These are phyloP conservation scores for Menidia beryllina DNA, from an alignment of 2,113 vertebrate species.

Conservation along the genomic window DNA sequence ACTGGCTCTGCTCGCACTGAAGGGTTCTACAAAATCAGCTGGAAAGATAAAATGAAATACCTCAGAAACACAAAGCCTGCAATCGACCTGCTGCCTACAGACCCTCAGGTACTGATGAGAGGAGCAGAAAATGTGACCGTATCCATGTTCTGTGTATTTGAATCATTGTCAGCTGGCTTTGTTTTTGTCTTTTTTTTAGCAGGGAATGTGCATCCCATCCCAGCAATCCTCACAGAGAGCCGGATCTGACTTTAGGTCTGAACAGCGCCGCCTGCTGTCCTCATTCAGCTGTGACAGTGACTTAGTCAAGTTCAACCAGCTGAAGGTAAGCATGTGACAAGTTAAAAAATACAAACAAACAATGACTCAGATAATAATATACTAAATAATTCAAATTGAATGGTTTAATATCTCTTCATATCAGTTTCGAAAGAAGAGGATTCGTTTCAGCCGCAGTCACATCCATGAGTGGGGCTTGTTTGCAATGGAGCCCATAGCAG, in stretches of 20 bases:
- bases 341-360: slow-evolving; percentile 1
- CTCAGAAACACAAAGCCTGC: slow-evolving; percentile 85
- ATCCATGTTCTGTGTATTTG: not conserved
- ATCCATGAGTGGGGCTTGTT: slow-evolving; percentile 99
- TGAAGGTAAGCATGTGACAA: slow-evolving; percentile 85
- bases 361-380: too few relatives aligned
- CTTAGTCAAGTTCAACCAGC: slow-evolving; percentile 97
- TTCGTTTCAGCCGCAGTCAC: slow-evolving; percentile 94
- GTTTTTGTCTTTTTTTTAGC: not conserved
- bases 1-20: slow-evolving; percentile 94
- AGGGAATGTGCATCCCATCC: slow-evolving; percentile 88
- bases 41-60: slow-evolving; percentile 94
- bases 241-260: slow-evolving; percentile 92
- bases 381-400: not conserved
- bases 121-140: not conserved
- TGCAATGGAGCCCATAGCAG: slow-evolving; percentile 96
- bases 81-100: slow-evolving; percentile 83
- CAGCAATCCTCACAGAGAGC: slow-evolving; percentile 90
- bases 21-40: slow-evolving; percentile 96
- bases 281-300: slow-evolving; percentile 98
- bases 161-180: not conserved
- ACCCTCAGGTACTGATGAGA: slow-evolving; percentile 85
- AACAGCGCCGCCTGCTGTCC: slow-evolving; percentile 94
- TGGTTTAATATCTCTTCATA: not conserved
- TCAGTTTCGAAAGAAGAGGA: slow-evolving; percentile 97